These are phyloP conservation scores for Pempheris klunzingeri DNA, from an alignment of 2,797 vertebrate species.

Conservation along the genomic window DNA sequence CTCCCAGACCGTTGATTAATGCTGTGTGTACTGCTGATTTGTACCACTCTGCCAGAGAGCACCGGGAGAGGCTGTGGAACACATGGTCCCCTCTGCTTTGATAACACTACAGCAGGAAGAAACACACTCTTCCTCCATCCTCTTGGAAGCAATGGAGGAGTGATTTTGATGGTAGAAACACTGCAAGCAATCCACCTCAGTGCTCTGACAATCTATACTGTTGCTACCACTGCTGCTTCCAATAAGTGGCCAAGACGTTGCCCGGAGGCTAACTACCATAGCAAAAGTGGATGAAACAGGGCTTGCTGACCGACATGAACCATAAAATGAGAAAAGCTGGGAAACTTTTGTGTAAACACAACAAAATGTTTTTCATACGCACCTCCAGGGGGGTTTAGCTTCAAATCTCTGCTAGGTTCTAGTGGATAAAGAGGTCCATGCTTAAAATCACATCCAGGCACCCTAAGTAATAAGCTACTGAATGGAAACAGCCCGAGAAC, in stretches of 20 bases:
- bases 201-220: slow-evolving; percentile 56
- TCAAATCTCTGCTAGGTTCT: slow-evolving; percentile 64
- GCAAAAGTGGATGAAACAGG: slow-evolving; percentile 64
- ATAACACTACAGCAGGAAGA: slow-evolving; percentile 59
- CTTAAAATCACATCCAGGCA: slow-evolving; percentile 68
- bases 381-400: slow-evolving; percentile 63
- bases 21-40: slow-evolving; percentile 74
- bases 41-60: slow-evolving; percentile 63
- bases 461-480: slow-evolving; percentile 69
- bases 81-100: slow-evolving; percentile 51
- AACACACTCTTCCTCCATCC: slow-evolving; percentile 44
- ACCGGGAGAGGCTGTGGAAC: slow-evolving; percentile 49
- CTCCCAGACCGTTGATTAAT: slow-evolving; percentile 81
- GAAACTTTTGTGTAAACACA: slow-evolving; percentile 76
- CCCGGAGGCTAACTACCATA: slow-evolving; percentile 58
- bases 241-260: slow-evolving; percentile 69
- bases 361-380: slow-evolving; percentile 67
- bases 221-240: slow-evolving; percentile 63
- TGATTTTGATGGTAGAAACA: slow-evolving; percentile 74
- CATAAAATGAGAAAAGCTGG: slow-evolving; percentile 74
- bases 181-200: slow-evolving; percentile 56
- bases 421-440: slow-evolving; percentile 69
- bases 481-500: slow-evolving; percentile 71
- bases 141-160: slow-evolving; percentile 54
- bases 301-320: slow-evolving; percentile 64